phyloP scores from a whole-genome alignment of 23 tunicate genomes.

The Diplosoma virens region DNA sequence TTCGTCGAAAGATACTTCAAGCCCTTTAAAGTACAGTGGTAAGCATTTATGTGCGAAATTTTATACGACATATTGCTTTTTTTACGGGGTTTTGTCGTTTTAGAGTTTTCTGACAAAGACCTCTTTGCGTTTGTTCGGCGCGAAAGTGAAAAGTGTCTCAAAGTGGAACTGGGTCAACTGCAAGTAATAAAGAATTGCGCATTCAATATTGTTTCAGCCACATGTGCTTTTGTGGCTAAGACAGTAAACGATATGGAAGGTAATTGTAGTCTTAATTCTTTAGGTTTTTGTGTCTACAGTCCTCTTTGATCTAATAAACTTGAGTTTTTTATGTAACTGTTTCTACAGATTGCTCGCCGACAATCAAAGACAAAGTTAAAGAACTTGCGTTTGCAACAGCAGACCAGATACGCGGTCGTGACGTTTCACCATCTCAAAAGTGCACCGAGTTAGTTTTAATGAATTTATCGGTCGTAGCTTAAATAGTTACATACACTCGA shows the following conservation, averaged over 20 bases:
- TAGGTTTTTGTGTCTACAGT: no score
- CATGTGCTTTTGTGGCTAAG: not conserved
- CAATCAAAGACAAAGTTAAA: constrained; percentile 5
- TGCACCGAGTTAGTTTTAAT: constrained; percentile 2
- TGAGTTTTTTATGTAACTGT: no score
- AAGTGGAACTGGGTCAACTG: not conserved
- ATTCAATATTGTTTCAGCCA: not conserved
- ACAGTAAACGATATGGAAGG: no score
- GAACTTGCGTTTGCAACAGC: constrained; percentile 36
- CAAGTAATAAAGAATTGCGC: not conserved
- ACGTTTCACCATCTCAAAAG: not conserved
- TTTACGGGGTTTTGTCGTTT: not conserved
- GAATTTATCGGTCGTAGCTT: no score
- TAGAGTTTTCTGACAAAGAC: not conserved
- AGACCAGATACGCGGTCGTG: not conserved
- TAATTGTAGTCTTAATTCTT: no score
- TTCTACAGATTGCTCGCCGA: no score
- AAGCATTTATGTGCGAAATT: no score
- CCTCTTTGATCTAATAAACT: no score
- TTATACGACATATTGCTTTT: no score
- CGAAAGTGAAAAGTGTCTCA: not conserved
- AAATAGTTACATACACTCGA: no score
- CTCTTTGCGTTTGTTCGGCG: not conserved
- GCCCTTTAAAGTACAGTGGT: no score
- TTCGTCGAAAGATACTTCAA: no score